phyloP scores from a whole-genome alignment of 92 coral and sea anemone genomes.

The Bergia sp. region DNA sequence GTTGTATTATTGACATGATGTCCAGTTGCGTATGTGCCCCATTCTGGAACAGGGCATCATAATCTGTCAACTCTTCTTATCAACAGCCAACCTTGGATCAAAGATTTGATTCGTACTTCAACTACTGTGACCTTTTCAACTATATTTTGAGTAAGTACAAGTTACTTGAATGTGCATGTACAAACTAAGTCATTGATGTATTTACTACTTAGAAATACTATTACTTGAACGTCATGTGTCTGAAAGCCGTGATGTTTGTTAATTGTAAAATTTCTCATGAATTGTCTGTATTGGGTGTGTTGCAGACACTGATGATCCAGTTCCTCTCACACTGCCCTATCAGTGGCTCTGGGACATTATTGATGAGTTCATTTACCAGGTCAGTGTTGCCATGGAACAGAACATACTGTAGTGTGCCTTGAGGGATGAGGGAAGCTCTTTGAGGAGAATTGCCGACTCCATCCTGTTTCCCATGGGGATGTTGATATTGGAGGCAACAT shows the following conservation, averaged over 20 bases:
- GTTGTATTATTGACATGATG: too few relatives aligned
- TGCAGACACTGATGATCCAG: constrained; percentile 97
- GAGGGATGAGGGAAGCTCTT: too few relatives aligned
- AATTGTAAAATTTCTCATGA: too few relatives aligned
- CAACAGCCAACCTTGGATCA: constrained; percentile 92
- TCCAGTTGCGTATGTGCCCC: too few relatives aligned
- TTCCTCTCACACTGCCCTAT: constrained; percentile 90
- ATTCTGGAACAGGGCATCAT: too few relatives aligned
- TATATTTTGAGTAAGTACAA: constrained; percentile 90
- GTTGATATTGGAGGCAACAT: too few relatives aligned
- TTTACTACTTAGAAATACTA: not conserved
- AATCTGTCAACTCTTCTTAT: not conserved
- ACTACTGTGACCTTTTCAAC: constrained; percentile 98
- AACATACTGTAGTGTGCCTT: too few relatives aligned
- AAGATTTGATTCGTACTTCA: constrained; percentile 94
- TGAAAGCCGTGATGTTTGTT: too few relatives aligned
- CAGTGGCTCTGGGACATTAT: constrained; percentile 99
- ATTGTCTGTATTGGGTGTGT: not conserved
- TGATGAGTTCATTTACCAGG: constrained; percentile 98
- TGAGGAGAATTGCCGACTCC: too few relatives aligned
- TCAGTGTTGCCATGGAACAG: constrained; percentile 1
- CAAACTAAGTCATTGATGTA: not conserved
- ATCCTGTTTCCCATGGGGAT: too few relatives aligned
- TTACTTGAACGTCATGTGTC: not conserved
- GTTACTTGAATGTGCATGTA: too few relatives aligned